Percentiles rank a stretch among this genome's conserved stretches.
Conservation (phyloP, 37 sponge, comb jelly and placozoan species). For the Hexactinellida sp. region DNA sequence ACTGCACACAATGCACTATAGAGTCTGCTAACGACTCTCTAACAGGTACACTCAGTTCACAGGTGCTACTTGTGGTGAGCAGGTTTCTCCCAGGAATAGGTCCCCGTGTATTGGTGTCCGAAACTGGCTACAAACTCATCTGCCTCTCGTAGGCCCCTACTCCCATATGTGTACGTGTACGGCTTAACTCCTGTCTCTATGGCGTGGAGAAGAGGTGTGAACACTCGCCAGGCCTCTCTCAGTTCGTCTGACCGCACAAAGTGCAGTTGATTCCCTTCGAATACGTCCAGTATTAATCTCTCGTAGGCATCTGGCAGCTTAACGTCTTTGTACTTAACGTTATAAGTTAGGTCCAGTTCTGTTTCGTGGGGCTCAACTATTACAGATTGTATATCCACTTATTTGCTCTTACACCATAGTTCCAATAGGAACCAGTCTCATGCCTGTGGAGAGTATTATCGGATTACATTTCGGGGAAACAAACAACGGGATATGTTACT, state of each 20-base stretch:
- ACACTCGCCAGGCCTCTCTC: constrained; percentile 98
- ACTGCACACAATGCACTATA: too few relatives aligned
- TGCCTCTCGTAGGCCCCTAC: constrained; percentile 79
- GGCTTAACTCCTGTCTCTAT: constrained; percentile 65
- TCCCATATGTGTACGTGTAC: constrained; percentile 79
- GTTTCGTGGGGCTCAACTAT: constrained; percentile 79
- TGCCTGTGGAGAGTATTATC: too few relatives aligned
- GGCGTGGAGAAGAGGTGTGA: constrained; percentile 92
- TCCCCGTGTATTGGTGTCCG: constrained; percentile 62
- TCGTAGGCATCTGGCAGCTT: constrained; percentile 96
- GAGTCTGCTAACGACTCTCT: neutral
- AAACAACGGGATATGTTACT: too few relatives aligned
- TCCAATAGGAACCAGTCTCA: too few relatives aligned
- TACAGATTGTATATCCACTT: too few relatives aligned
- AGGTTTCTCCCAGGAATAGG: constrained; percentile 61
- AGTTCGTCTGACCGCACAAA: constrained; percentile 98
- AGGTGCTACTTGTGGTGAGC: neutral
- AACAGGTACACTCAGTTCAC: neutral
- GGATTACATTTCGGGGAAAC: too few relatives aligned
- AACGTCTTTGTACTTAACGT: constrained; percentile 65
- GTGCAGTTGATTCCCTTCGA: constrained; percentile 78
- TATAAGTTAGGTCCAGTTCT: constrained; percentile 93
- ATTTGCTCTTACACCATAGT: too few relatives aligned
- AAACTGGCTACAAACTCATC: constrained; percentile 60
- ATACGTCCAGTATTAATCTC: constrained; percentile 83